Base-by-base conservation (phyloP, 1,140 invertebrate genomes). In the Dreissena polymorpha region DNA sequence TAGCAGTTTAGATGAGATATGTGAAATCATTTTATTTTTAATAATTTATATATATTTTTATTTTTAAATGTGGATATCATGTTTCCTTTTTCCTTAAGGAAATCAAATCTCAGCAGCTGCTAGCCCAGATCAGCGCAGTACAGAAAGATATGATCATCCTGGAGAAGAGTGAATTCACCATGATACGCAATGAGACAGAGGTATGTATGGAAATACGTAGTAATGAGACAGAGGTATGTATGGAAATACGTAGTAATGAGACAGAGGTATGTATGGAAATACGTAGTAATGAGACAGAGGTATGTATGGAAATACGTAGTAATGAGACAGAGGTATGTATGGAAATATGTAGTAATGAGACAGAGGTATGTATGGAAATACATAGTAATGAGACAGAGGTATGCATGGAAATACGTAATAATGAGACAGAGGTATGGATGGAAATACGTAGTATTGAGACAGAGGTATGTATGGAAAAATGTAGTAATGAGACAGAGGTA, bases 101-200 rank as follows among this genome's bases (percentile, higher is more conserved):
- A 85, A 91, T 93, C 21, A 88, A 89, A 51, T 86, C 91, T 0
- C 92, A 93, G 74, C 92, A 93, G 85, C 75, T 93, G n/a, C 84
- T 92, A 86, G 84, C 91, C 29, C 90, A 93, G 51, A 91, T 93
- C 29, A 86, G 75, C 8, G 88, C 91, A 10, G 87, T 93, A 14
- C 92, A 91, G 81, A 93, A 93, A 84, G 93, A 93, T 79, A 93
- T 93, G 93, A 89, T 92, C 10, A 91, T 93, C 51, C 71, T 93
- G 14, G 92, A 93, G 72, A 93, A 93, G 81, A 93, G 92, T 88
- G 93, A 93, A 86, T 93, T 93, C 76, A 91, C 91, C 13, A 87
- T 88, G 51, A 84, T 93, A 16, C 87, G 90, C 73, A 91, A 91
- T 89, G 92, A 93, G 76, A 93, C 91, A 83, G 92, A 93, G 86